phyloP scores from a whole-genome alignment of 2,113 vertebrate genomes.

The Tylochromis polylepis region DNA sequence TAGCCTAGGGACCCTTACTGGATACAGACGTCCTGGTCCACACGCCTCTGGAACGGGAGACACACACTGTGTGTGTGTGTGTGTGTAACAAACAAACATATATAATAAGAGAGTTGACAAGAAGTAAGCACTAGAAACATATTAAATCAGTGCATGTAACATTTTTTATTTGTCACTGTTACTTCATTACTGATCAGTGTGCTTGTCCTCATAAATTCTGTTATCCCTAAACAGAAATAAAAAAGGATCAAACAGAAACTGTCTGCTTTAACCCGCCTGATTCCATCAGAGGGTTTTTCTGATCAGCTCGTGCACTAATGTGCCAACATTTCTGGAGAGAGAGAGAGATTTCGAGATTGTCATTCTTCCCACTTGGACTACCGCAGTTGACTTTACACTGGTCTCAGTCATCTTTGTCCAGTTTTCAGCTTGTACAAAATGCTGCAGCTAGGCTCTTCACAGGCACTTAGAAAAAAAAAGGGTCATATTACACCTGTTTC shows the following conservation, averaged over 20 bases:
- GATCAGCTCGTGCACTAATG: neutral
- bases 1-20: too few species aligned
- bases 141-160: neutral
- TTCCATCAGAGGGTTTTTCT: neutral
- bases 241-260: neutral
- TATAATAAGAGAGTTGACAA: neutral
- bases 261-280: neutral
- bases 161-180: neutral
- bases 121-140: neutral
- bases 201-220: neutral
- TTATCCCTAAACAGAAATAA: too few species aligned
- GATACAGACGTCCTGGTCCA: too few species aligned
- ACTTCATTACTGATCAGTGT: neutral
- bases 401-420: neutral
- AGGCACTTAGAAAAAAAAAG: neutral
- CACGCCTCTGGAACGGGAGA: too few species aligned
- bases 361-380: neutral
- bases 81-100: too few species aligned
- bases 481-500: neutral
- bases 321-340: neutral
- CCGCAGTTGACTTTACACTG: neutral
- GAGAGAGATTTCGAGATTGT: neutral
- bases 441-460: neutral
- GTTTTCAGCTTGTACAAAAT: neutral
- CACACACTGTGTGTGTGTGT: neutral